Conservation (phyloP, 2,888 invertebrate species). For the Amiota communis region DNA sequence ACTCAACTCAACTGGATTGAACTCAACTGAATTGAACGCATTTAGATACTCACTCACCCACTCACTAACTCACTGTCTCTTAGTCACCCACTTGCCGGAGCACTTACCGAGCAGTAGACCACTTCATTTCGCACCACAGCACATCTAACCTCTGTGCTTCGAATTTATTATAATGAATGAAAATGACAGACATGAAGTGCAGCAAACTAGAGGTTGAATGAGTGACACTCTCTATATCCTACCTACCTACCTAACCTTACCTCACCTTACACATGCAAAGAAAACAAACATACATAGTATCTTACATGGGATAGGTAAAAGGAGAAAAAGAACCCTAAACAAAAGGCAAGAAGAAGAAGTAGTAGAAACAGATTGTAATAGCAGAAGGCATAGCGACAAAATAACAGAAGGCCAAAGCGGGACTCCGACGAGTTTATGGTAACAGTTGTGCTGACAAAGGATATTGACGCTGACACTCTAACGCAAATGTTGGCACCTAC, state of each 20-base stretch:
- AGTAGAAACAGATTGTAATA: background rate
- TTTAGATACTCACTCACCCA: background rate
- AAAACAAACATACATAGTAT: no score
- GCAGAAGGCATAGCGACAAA: background rate
- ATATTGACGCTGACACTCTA: conserved; percentile 30
- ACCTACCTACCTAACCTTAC: background rate
- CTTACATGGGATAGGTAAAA: no score
- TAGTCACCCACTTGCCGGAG: background rate
- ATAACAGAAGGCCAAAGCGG: background rate
- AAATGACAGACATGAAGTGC: conserved; percentile 19
- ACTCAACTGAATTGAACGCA: background rate
- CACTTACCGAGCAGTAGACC: no score
- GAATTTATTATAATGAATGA: conserved; percentile 25
- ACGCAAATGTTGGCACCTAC: conserved; percentile 28
- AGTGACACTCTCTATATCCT: background rate
- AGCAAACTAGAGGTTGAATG: background rate
- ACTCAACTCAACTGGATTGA: no score
- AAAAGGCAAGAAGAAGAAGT: no score
- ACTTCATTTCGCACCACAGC: no score
- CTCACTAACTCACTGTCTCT: background rate
- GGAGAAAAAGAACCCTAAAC: no score
- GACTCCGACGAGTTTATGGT: background rate
- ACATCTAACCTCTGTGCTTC: no score
- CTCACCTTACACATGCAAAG: background rate
- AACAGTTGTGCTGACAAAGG: conserved; percentile 32